Conservation (phyloP, 2,888 invertebrate genomes). For the Boloria euphrosyne region DNA sequence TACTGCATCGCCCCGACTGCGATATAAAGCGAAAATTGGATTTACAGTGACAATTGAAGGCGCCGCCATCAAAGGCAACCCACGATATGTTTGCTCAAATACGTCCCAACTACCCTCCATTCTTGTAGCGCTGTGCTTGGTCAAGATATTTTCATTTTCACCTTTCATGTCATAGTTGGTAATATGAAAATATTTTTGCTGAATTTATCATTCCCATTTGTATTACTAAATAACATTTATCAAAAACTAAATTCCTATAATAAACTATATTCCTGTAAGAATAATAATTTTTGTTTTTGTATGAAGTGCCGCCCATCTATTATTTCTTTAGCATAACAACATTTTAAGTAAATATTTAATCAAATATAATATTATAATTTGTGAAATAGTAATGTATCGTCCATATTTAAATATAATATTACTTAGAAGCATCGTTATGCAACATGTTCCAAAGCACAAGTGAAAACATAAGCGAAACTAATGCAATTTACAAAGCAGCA, state of each 20-base stretch:
- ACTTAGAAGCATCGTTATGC: no score
- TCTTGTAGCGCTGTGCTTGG: slow-evolving; percentile 46
- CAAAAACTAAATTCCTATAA: no score
- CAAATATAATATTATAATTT: no score
- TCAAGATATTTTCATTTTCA: slow-evolving; percentile 35
- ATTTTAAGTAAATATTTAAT: no score
- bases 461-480: slow-evolving; percentile 57
- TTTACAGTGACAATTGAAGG: slow-evolving; percentile 80
- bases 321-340: no score
- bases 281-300: no score
- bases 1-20: slow-evolving; percentile 60
- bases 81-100: slow-evolving; percentile 73
- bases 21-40: slow-evolving; percentile 81
- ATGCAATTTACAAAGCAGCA: slow-evolving; percentile 78
- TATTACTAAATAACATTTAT: no score
- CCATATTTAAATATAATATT: no score
- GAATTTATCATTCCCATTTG: neutral
- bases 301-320: no score
- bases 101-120: slow-evolving; percentile 65
- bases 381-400: no score
- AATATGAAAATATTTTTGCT: slow-evolving; percentile 1
- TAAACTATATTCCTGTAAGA: no score
- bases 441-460: slow-evolving; percentile 15
- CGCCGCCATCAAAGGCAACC: slow-evolving; percentile 77
- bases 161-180: slow-evolving; percentile 24